These are phyloP conservation scores for Labia minor DNA, from an alignment of 2,888 invertebrate species.

Conservation along the genomic window DNA sequence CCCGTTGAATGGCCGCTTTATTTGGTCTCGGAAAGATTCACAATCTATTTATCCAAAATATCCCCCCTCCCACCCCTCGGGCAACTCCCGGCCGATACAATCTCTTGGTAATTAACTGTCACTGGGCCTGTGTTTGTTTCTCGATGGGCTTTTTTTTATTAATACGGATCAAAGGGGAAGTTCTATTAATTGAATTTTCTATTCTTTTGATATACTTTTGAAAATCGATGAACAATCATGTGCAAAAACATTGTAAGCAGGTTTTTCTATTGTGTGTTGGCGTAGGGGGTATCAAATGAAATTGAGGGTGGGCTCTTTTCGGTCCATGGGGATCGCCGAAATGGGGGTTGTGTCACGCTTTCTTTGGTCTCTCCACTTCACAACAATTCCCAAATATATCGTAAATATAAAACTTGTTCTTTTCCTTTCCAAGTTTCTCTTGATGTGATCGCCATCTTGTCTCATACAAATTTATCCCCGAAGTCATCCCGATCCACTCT, in stretches of 20 bases:
- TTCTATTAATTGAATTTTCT: background rate
- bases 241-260: no score
- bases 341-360: slow-evolving; percentile 3
- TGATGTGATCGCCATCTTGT: slow-evolving; percentile 8
- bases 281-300: background rate
- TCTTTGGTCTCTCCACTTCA: slow-evolving; percentile 4
- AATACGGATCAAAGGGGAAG: background rate
- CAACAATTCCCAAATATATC: slow-evolving; percentile 22
- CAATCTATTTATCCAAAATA: slow-evolving; percentile 2
- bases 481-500: slow-evolving; percentile 1
- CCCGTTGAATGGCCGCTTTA: background rate
- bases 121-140: background rate
- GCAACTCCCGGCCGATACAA: background rate
- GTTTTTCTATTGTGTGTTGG: no score
- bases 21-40: background rate
- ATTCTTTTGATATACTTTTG: background rate
- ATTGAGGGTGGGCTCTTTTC: background rate
- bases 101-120: background rate
- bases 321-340: background rate
- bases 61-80: background rate
- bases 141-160: background rate
- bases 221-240: no score
- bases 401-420: slow-evolving; percentile 21
- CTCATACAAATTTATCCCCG: slow-evolving; percentile 13
- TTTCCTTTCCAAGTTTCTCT: slow-evolving; percentile 8